Evolutionary conservation across 1,140 invertebrate species (phyloP).

Genomic region (Drosophila sulfurigaster): DNA sequence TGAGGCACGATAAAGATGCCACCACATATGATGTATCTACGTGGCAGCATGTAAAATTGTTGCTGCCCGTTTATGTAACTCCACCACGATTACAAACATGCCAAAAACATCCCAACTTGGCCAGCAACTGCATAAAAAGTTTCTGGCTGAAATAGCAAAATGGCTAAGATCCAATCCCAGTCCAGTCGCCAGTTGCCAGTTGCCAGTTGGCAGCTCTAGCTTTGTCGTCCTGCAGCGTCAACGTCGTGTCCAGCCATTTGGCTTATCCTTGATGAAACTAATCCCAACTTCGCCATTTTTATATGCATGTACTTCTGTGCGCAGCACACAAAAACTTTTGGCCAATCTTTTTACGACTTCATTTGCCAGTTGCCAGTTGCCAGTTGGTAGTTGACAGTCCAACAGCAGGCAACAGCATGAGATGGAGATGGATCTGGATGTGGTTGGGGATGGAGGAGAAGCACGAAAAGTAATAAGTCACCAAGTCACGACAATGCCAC

Average conservation of each 20-base stretch:
- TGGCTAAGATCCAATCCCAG: conserved; percentile 26
- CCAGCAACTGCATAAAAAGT: conserved; percentile 76
- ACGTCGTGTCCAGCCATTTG: conserved; percentile 76
- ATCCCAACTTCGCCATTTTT: conserved; percentile 81
- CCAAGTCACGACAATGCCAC: conserved; percentile 70
- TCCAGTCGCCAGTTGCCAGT: conserved; percentile 8
- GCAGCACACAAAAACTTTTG: conserved; percentile 80
- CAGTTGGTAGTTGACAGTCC: conserved; percentile 35
- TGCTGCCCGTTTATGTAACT: conserved; percentile 53
- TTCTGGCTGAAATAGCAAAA: conserved; percentile 72
- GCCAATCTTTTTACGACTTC: conserved; percentile 83
- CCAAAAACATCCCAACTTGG: conserved; percentile 2
- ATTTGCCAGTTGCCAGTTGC: conserved; percentile 65
- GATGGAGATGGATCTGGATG: not conserved
- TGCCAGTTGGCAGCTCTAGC: conserved; percentile 29
- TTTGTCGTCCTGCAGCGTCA: conserved; percentile 41
- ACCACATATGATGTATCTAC: conserved; percentile 21
- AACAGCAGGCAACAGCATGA: conserved; percentile 9
- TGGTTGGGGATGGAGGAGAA: conserved; percentile 17
- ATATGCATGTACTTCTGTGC: conserved; percentile 78
- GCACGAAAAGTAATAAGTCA: conserved; percentile 80
- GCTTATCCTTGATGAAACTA: conserved; percentile 84
- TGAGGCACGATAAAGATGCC: not conserved
- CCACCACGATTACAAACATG: not conserved
- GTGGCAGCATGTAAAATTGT: conserved; percentile 42